Evolutionary conservation across 2,888 invertebrate species (phyloP), one percentile per base, ranked within the genome.

Genomic region (Rhimphoctona megacephalus): DNA sequence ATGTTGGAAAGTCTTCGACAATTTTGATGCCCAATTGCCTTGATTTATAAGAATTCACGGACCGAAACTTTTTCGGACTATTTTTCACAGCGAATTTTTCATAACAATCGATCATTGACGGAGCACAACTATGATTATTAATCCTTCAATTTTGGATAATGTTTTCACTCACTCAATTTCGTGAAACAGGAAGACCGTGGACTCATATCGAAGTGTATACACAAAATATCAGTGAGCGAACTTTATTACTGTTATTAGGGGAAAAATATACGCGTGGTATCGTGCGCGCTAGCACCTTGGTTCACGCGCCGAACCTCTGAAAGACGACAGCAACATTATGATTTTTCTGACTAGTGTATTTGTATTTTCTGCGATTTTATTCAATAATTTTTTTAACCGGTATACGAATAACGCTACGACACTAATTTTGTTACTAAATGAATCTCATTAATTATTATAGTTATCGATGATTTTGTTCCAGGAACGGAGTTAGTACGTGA

Each of bases 111-210:
- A 8, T 77, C 22, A 17, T 19, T 8, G 64, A 66, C 30, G 14
- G n/a, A 33, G 6, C 36, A 49, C 17, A 54, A n/a, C n/a, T 8
- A 8, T 43, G 2, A 30, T 43, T 11, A n/a, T 39, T 14, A 54
- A 36, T 43, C 5, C 17, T 11, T 39, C 30, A 57, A 46, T 76
- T 57, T 67, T 5, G 0, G 5, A 30, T 61, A 64, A 69, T 11
- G 17, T 36, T 61, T 52, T 77, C 61, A 86, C 86, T 86, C 81
- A 86, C 86, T 81, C 43, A 11, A 39, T 74, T 78, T 81, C 67
- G 77, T 74, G 86, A 81, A 84, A 81, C 83, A 84, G 72, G 74
- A 77, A 33, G 83, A 81, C 11, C 81, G 86, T 78, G 86, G 86
- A 54, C 86, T 86, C 86, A 86, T 86, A 81, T 84, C 69, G 81